phyloP scores from a whole-genome alignment of 2,113 vertebrate genomes.

The Dunckerocampus dactyliophorus region DNA sequence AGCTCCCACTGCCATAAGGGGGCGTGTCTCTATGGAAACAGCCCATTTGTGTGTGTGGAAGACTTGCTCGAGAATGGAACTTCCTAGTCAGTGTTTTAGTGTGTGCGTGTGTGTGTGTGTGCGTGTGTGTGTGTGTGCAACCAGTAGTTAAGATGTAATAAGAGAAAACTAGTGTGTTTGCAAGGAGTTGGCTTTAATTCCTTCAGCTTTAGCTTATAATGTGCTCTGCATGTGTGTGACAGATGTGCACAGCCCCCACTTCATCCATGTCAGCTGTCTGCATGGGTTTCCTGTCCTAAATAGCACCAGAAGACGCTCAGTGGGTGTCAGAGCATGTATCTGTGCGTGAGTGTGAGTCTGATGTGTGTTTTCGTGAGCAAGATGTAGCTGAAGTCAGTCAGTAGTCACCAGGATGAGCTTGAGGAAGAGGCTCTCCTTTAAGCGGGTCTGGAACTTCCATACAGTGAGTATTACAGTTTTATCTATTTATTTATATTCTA shows the following conservation, averaged over 20 bases:
- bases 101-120: conserved; percentile 19
- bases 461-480: conserved; percentile 62
- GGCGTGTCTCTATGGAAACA: conserved; percentile 68
- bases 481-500: neutral
- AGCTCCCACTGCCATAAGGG: conserved; percentile 36
- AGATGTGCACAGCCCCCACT: conserved; percentile 28
- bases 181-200: neutral
- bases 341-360: conserved; percentile 27
- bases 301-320: conserved; percentile 18
- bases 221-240: neutral
- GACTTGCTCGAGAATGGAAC: conserved; percentile 61
- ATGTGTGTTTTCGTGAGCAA: conserved; percentile 24
- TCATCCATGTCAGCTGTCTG: conserved; percentile 23
- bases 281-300: conserved; percentile 26
- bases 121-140: conserved; percentile 17
- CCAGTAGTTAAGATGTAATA: conserved; percentile 4
- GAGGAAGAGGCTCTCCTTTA: conserved; percentile 78
- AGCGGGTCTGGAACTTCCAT: conserved; percentile 74
- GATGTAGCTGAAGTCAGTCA: conserved; percentile 55
- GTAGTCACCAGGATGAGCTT: conserved; percentile 73
- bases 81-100: conserved; percentile 56
- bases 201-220: conserved; percentile 8
- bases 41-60: conserved; percentile 21
- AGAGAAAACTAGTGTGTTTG: neutral
- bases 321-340: conserved; percentile 10